A percentile compares a stretch with the other conserved stretches of the same genome.
phyloP scores from a whole-genome alignment of 2,113 vertebrate genomes.

The Cebidichthys violaceus region DNA sequence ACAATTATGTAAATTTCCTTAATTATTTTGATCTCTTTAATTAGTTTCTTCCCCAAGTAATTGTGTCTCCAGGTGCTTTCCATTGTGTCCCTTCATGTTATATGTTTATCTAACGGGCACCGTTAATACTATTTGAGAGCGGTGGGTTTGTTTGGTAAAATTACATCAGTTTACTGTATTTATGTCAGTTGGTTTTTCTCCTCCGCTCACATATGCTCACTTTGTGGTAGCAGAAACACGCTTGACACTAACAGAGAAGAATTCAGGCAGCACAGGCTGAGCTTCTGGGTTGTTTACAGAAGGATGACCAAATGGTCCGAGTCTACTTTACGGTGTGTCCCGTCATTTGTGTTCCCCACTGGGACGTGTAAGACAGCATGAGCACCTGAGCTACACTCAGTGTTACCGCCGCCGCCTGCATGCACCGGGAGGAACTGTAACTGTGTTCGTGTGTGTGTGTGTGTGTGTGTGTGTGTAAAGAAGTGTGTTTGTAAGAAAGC shows the following conservation, averaged over 20 bases:
- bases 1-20: conserved; percentile 47
- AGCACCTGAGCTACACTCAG: conserved; percentile 13
- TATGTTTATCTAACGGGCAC: conserved; percentile 21
- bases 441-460: background rate
- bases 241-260: conserved; percentile 22
- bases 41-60: conserved; percentile 46
- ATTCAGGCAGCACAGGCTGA: background rate
- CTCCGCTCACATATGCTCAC: conserved; percentile 1
- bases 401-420: conserved; percentile 5
- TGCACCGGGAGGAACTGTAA: background rate
- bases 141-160: background rate
- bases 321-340: conserved; percentile 18
- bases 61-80: conserved; percentile 54
- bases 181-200: background rate
- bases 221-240: conserved; percentile 1
- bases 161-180: background rate
- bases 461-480: conserved; percentile 28
- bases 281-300: conserved; percentile 32
- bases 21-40: conserved; percentile 60
- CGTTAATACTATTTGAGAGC: conserved; percentile 3
- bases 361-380: conserved; percentile 12
- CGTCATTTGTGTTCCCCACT: conserved; percentile 32
- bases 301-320: conserved; percentile 25
- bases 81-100: conserved; percentile 47
- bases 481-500: conserved; percentile 46